Percentiles rank a stretch among this genome's conserved stretches.
Conservation (phyloP, 2,113 vertebrate species). For the Halichoerus grypus region DNA sequence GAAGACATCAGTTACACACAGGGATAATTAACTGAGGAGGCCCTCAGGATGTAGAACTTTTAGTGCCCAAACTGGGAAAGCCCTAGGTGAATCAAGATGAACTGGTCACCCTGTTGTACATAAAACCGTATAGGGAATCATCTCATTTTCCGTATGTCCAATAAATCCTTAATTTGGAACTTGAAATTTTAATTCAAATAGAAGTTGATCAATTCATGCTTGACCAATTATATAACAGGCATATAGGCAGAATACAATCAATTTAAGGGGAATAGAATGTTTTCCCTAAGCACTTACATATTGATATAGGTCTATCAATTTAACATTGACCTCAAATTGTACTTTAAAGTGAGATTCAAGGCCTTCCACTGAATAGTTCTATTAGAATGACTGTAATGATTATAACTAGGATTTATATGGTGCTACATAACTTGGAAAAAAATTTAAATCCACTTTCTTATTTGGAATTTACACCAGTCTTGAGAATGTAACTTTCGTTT, state of each 20-base stretch:
- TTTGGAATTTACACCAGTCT: background rate
- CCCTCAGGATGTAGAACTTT: background rate
- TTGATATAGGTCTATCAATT: background rate
- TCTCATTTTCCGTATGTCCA: background rate
- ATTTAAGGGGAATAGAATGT: background rate
- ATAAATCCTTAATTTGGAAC: conserved; percentile 43
- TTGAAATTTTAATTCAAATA: conserved; percentile 6
- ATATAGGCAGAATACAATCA: background rate
- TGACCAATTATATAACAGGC: background rate
- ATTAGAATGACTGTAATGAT: background rate
- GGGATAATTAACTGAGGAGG: background rate
- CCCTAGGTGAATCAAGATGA: background rate
- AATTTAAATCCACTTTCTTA: background rate
- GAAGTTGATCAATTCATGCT: background rate
- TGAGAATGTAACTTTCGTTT: background rate
- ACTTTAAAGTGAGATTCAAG: conserved; percentile 36
- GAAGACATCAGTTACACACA: background rate
- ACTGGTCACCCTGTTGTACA: background rate
- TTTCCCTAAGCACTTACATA: background rate
- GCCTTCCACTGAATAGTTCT: background rate
- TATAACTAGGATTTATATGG: background rate
- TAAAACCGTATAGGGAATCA: background rate
- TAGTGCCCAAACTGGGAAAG: background rate
- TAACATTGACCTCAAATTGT: background rate
- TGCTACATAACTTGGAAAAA: background rate